A percentile compares a stretch with the other conserved stretches of the same genome.
Evolutionary conservation across 2,888 invertebrate species (phyloP).

Genomic region (Euclidia mi): DNA sequence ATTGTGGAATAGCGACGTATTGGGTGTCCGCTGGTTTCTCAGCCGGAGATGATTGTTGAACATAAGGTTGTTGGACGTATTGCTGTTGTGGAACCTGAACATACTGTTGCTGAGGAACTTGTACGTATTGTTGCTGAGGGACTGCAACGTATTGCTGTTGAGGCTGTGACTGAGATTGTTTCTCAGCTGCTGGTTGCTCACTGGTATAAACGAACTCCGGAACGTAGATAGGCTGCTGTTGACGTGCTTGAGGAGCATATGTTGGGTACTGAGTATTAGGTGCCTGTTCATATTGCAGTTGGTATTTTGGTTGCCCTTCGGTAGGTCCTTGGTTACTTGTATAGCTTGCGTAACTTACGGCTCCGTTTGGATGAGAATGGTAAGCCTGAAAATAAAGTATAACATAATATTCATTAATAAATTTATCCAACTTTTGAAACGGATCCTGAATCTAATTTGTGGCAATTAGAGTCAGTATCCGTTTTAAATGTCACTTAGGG

Average conservation of each 20-base stretch:
- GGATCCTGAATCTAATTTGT: too few species aligned
- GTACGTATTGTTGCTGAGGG: too few species aligned
- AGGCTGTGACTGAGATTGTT: background rate
- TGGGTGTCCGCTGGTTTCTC: background rate
- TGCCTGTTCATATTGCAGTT: background rate
- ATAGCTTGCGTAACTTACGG: constrained; percentile 78
- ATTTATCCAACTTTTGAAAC: too few species aligned
- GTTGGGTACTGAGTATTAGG: background rate
- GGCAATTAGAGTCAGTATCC: too few species aligned
- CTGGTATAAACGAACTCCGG: constrained; percentile 3
- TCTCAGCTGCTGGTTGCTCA: background rate
- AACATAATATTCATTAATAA: too few species aligned
- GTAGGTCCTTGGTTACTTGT: constrained; percentile 64
- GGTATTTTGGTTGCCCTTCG: background rate
- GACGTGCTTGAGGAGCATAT: background rate
- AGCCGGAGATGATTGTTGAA: background rate
- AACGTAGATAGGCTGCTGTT: constrained; percentile 1
- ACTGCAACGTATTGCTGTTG: constrained; percentile 5
- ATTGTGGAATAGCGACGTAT: background rate
- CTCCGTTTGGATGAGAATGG: constrained; percentile 67
- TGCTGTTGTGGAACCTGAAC: background rate
- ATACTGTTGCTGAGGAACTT: too few species aligned
- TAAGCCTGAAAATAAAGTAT: constrained; percentile 66
- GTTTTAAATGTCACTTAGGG: too few species aligned
- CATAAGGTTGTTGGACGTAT: background rate